These are phyloP conservation scores for Orussus abietinus DNA, from an alignment of 1,140 invertebrate genomes.

Conservation along the genomic window DNA sequence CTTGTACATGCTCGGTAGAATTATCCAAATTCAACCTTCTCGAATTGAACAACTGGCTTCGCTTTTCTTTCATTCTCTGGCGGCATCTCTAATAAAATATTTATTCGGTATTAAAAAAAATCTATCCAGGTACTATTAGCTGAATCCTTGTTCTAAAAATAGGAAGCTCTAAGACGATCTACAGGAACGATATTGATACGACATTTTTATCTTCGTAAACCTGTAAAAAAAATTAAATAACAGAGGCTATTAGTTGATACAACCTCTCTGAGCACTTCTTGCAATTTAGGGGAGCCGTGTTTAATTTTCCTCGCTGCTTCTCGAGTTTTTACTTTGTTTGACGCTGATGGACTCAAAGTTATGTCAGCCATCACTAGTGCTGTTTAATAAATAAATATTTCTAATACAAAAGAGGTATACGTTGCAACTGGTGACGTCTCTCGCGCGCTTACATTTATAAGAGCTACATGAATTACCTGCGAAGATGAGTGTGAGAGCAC, in stretches of 20 bases:
- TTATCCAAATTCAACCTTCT: constrained; percentile 22
- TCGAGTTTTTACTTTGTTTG: constrained; percentile 31
- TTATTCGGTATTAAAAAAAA: constrained; percentile 7
- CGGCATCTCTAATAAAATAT: constrained; percentile 38
- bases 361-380: constrained; percentile 29
- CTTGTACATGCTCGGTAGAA: constrained; percentile 18
- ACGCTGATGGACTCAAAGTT: constrained; percentile 26
- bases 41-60: constrained; percentile 37
- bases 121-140: too few species aligned
- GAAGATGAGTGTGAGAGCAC: too few species aligned
- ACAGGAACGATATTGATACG: too few species aligned
- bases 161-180: too few species aligned
- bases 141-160: too few species aligned
- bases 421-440: too few species aligned
- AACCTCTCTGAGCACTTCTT: constrained; percentile 48
- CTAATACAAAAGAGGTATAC: too few species aligned
- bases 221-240: constrained; percentile 10
- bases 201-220: too few species aligned
- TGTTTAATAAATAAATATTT: too few species aligned
- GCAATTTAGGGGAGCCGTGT: constrained; percentile 44
- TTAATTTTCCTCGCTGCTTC: constrained; percentile 38
- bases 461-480: too few species aligned
- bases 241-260: constrained; percentile 11
- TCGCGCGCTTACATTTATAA: too few species aligned
- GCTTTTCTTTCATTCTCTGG: constrained; percentile 39